These are phyloP conservation scores for Oreotragus oreotragus DNA, from an alignment of 2,113 vertebrate species.

Conservation along the genomic window DNA sequence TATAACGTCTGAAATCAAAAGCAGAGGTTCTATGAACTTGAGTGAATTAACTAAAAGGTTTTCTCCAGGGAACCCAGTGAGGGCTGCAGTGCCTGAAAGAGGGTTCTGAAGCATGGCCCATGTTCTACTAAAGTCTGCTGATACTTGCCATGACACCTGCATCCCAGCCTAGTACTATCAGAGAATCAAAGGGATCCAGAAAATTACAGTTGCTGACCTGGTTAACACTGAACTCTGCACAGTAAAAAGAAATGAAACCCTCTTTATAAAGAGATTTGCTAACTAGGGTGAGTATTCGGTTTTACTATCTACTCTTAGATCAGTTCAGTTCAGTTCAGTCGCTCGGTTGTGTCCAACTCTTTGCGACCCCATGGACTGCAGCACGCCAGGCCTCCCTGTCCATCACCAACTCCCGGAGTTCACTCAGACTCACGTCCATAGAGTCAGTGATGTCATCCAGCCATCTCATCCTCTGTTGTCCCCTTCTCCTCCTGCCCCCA, in stretches of 20 bases:
- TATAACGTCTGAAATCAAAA: neutral
- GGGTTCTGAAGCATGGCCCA: neutral
- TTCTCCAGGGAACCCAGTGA: neutral
- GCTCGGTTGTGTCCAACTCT: too few species aligned
- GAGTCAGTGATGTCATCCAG: too few species aligned
- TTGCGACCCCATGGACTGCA: too few species aligned
- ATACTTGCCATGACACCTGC: neutral
- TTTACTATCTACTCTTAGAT: neutral
- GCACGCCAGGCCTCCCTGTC: too few species aligned
- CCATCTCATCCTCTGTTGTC: too few species aligned
- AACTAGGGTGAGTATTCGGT: neutral
- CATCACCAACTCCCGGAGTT: too few species aligned
- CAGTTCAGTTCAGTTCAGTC: too few species aligned
- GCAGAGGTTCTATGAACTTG: neutral
- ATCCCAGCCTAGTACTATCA: neutral
- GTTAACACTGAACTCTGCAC: neutral
- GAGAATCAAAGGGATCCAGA: neutral
- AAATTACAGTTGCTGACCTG: neutral
- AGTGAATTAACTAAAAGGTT: slow-evolving; percentile 21
- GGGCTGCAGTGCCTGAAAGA: neutral
- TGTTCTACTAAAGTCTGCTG: neutral
- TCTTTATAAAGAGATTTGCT: neutral
- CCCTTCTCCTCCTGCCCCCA: too few species aligned
- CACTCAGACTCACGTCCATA: too few species aligned
- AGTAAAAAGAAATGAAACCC: neutral